Base-by-base conservation (phyloP, 2,888 invertebrate genomes). In the Amaurobius ferox region DNA sequence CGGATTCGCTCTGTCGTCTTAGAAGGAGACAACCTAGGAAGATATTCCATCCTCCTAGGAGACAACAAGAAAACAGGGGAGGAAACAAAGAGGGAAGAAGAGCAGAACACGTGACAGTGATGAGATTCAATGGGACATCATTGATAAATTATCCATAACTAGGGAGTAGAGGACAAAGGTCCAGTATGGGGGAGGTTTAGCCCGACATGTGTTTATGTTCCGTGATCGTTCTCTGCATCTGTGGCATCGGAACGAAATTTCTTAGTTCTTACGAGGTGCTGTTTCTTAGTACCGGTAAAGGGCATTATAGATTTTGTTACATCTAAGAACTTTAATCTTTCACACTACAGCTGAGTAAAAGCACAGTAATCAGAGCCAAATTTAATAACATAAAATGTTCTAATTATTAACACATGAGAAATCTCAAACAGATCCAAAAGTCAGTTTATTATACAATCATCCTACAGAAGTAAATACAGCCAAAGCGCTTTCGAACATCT, bases 111-210 rank as follows among this genome's bases (percentile, higher is more conserved):
- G 74, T 32, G 26, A 62, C n/a, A 29, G 55, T 55, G 74, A 81
- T 74, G 81, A 81, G 81, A 81, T 74, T 81, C 81, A 74, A 68
- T 81, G 74, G 74, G 81, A 81, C 81, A 81, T 68, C 81, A 81
- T 44, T 81, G 81, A 81, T 81, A 81, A 81, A 81, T 81, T 81
- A 81, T 74, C 81, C 44, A 70, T 40, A 74, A 62, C 74, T n/a
- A 68, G 28, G 55, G 39, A 64, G 9, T 7, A 64, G 29, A 1
- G 5, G 35, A 29, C 13, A 64, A n/a, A 29, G 29, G 13, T 28
- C 3, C 39, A 35, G 73, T 7, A 6, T n/a, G 55, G 55, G 48
- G 9, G n/a, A 67, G 68, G 16, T 55, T 72, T n/a, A 23, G 74
- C 39, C 29, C 74, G 62, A 76, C 66, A 64, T 66, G 72, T 77